Conservation (phyloP, 2,888 invertebrate genomes). For the Apeira syringaria region DNA sequence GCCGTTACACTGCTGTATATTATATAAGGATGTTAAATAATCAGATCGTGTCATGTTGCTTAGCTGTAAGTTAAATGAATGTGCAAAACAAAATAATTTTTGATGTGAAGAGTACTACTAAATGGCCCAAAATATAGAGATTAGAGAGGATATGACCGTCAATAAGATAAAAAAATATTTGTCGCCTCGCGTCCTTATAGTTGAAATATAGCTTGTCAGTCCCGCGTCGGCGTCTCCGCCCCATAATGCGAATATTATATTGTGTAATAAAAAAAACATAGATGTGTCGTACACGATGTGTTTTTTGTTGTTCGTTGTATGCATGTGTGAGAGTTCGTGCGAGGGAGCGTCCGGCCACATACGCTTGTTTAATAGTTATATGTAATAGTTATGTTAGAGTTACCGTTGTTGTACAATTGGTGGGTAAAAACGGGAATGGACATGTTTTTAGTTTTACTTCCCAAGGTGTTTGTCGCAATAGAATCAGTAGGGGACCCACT, state of each 20-base stretch:
- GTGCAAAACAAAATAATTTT: slow-evolving; percentile 55
- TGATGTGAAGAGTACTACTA: slow-evolving; percentile 60
- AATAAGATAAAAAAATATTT: slow-evolving; percentile 22
- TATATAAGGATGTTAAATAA: too few relatives aligned
- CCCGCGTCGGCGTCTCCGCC: slow-evolving; percentile 7
- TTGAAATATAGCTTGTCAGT: slow-evolving; percentile 3
- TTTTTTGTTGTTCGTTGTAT: slow-evolving; percentile 37
- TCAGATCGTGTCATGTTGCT: slow-evolving; percentile 37
- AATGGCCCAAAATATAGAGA: slow-evolving; percentile 35
- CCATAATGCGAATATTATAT: slow-evolving; percentile 19
- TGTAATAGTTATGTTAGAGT: not conserved
- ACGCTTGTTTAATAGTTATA: not conserved
- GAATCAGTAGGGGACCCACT: not conserved
- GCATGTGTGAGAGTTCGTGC: slow-evolving; percentile 29
- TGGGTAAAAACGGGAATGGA: not conserved
- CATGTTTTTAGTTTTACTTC: not conserved
- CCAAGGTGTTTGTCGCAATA: not conserved
- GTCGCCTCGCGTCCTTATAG: slow-evolving; percentile 26
- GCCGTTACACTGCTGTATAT: not conserved
- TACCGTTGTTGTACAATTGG: not conserved
- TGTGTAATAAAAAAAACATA: slow-evolving; percentile 43
- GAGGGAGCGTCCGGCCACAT: slow-evolving; percentile 3
- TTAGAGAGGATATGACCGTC: slow-evolving; percentile 33
- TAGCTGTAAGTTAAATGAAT: slow-evolving; percentile 54
- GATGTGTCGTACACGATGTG: slow-evolving; percentile 47